These are phyloP conservation scores for Macrostomum lignano DNA, from an alignment of 1,140 invertebrate species.

Conservation along the genomic window DNA sequence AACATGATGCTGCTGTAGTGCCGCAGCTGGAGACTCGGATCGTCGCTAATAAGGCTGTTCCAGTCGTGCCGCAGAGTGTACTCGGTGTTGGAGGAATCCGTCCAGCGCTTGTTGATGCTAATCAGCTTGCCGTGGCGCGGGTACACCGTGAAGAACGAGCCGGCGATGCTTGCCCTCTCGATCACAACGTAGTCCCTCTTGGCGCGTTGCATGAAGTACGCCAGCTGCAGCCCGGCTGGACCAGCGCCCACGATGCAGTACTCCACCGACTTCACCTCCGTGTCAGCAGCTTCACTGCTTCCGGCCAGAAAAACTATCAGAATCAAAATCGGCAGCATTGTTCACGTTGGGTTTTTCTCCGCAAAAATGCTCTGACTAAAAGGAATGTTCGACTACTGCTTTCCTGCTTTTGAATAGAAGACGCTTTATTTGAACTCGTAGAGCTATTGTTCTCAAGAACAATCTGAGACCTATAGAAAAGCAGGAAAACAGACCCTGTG, in stretches of 20 bases:
- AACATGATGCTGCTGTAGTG: constrained; percentile 26
- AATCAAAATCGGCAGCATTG: too few species aligned
- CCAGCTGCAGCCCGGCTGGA: constrained; percentile 28
- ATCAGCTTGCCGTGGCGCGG: constrained; percentile 29
- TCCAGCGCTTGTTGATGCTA: constrained; percentile 30
- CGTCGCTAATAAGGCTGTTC: constrained; percentile 28
- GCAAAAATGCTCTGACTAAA: too few species aligned
- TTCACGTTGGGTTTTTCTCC: too few species aligned
- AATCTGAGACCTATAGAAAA: too few species aligned
- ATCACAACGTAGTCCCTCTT: constrained; percentile 26
- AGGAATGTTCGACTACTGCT: too few species aligned
- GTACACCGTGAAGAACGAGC: constrained; percentile 16
- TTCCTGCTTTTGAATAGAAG: too few species aligned
- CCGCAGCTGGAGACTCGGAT: constrained; percentile 17
- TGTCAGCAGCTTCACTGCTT: too few species aligned
- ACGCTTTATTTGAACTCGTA: too few species aligned
- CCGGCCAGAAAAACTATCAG: too few species aligned
- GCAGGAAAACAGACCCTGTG: too few species aligned
- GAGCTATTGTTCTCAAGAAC: too few species aligned
- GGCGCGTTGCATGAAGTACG: constrained; percentile 19
- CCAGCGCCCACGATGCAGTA: constrained; percentile 30
- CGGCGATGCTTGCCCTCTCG: constrained; percentile 24
- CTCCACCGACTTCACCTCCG: too few species aligned
- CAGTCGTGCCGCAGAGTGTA: constrained; percentile 31
- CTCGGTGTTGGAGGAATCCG: constrained; percentile 27